Evolutionary conservation across 2,888 invertebrate species (phyloP), one percentile per base, ranked within the genome.

Genomic region (Sicus ferrugineus): DNA sequence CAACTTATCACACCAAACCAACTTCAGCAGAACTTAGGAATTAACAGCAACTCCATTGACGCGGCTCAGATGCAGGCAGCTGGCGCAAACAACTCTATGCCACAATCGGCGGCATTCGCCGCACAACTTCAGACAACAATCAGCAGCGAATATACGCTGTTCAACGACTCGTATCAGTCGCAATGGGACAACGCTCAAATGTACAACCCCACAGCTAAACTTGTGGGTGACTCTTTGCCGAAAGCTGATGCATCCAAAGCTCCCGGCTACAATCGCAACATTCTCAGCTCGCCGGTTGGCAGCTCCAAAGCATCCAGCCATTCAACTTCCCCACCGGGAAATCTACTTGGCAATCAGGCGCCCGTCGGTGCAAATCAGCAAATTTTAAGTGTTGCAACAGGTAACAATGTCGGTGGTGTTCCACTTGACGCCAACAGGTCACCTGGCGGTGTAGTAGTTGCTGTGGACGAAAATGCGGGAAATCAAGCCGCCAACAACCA

Each of bases 221-320:
- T 80, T 59, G 82, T 78, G 1, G 79, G 77, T 64, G 83, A 88
- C 73, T 79, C 83, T 21, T 71, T 84, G 59, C 86, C 85, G 42
- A 86, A 91, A 87, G 94, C 91, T 72, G 95, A 96, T 86, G 93
- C 92, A 4, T 91, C 94, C 58, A 96, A 96, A 86, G 96, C 96
- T 70, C 96, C 96, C 0, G 96, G 96, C 0, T 96, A 96, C 84
- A 84, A 84, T 77, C 90, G 95, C 79, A 91, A 89, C 63, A 88
- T 91, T 54, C 90, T 92, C 73, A 92, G 92, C 82, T 93, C 93
- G 7, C 94, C 94, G 0, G 91, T 91, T 2, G 90, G 90, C 48
- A 90, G 90, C 48, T 90, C 90, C 0, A 89, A 89, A 52, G 89
- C 89, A 75, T 86, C 89, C 1, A 88, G 87, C 75, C 88, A 86